Base-by-base conservation (phyloP, 2,797 vertebrate species). In the Salarias fasciatus region DNA sequence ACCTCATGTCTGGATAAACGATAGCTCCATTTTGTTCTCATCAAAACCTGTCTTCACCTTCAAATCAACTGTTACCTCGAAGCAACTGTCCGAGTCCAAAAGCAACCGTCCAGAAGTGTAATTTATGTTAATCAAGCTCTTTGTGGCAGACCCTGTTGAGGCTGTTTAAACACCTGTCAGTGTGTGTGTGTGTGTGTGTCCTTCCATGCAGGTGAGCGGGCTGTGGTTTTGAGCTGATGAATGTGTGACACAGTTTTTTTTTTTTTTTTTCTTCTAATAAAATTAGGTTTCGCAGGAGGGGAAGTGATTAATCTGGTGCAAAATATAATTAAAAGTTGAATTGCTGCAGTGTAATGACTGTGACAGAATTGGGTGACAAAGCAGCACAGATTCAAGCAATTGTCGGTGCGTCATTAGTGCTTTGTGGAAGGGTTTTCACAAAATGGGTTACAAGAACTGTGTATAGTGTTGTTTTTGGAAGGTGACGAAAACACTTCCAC, bases 1-100 rank as follows among this genome's bases (percentile, higher is more conserved):
- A 53, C 63, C 72, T 86, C 63, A 65, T 18, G 61, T 84, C 55
- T 62, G 45, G 66, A 63, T 82, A 70, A 86, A 69, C 68, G 65
- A 79, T 76, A 60, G 58, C 43, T 63, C 44, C 40, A 66, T 64
- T 82, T 80, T 70, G 53, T 80, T 77, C 54, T 65, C 49, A 47
- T 62, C 11, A 49, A 62, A 71, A 18, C 28, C 36, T 51, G 11
- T 24, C 8, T 42, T 51, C 56, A 64, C 51, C 49, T 52, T 24
- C 18, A n/a, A n/a, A n/a, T n/a, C n/a, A n/a, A n/a, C n/a, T n/a
- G n/a, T n/a, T n/a, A n/a, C n/a, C n/a, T 24, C 24, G 2, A 24
- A 24, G 18, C 18, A 2, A 24, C 18, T 3, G 18, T 24, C 18
- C 18, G 24, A 24, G 31, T 8, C 40, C 9, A 37, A 1, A 9